These are phyloP conservation scores for Harpagoxenus sublaevis DNA, from an alignment of 2,888 invertebrate species.

Conservation along the genomic window DNA sequence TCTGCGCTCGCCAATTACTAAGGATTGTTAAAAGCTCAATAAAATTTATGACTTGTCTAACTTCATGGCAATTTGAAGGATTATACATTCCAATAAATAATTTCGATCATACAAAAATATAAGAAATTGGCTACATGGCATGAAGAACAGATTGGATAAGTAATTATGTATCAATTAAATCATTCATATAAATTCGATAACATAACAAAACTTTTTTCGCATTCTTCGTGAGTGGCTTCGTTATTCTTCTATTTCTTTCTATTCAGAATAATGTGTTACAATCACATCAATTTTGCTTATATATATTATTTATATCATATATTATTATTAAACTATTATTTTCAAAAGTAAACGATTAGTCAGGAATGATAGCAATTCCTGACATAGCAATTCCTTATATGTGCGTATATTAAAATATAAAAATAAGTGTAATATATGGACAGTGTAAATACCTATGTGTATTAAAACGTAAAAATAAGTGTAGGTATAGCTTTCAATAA, in stretches of 20 bases:
- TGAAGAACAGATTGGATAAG: background rate
- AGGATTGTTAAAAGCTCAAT: conserved; percentile 39
- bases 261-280: background rate
- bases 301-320: background rate
- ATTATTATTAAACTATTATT: background rate
- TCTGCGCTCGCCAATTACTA: conserved; percentile 55
- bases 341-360: background rate
- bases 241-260: background rate
- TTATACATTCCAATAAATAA: background rate
- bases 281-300: background rate
- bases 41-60: conserved; percentile 23
- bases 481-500: background rate
- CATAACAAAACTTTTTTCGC: background rate
- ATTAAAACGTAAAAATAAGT: background rate
- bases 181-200: background rate
- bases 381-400: background rate
- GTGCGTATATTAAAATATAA: background rate
- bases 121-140: background rate
- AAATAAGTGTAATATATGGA: background rate
- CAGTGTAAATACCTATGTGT: background rate
- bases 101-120: background rate
- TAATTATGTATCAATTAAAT: background rate
- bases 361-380: background rate
- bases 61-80: conserved; percentile 14
- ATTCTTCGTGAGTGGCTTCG: background rate